phyloP scores from a whole-genome alignment of 1,140 invertebrate genomes.

The Caerostris darwini region DNA sequence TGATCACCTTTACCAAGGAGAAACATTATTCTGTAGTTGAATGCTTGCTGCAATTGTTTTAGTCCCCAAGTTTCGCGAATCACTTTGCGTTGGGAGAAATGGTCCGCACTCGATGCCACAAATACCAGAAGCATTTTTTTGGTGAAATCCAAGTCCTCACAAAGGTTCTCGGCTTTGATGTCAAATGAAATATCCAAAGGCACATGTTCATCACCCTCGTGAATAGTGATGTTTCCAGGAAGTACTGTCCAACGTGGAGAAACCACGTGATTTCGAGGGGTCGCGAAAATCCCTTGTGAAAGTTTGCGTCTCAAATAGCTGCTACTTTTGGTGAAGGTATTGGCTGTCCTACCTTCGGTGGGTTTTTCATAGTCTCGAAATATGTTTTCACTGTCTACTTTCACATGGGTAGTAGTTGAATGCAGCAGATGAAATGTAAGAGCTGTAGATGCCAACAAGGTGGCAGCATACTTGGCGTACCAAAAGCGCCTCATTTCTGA shows the following conservation, averaged over 20 bases:
- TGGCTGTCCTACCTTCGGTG: background rate
- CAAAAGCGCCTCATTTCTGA: constrained; percentile 81
- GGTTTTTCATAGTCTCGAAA: background rate
- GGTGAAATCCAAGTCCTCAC: constrained; percentile 66
- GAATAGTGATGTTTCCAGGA: constrained; percentile 74
- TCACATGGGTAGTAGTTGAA: background rate
- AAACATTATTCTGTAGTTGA: constrained; percentile 79
- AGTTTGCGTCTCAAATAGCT: constrained; percentile 37
- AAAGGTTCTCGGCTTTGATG: constrained; percentile 73
- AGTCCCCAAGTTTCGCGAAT: constrained; percentile 80
- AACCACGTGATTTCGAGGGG: background rate
- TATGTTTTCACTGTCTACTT: background rate
- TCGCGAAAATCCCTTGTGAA: constrained; percentile 21
- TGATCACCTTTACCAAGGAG: constrained; percentile 74
- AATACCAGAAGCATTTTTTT: constrained; percentile 78
- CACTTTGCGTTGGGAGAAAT: constrained; percentile 75
- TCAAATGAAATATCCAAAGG: constrained; percentile 76
- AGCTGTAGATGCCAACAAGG: constrained; percentile 47
- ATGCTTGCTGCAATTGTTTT: constrained; percentile 76
- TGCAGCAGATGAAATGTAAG: constrained; percentile 67
- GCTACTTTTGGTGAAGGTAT: constrained; percentile 37
- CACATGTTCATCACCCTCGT: constrained; percentile 70
- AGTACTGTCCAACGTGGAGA: constrained; percentile 81
- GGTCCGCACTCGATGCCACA: constrained; percentile 77
- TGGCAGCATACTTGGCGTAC: constrained; percentile 57